These are phyloP conservation scores for Marronus borbonicus DNA, from an alignment of 2,888 invertebrate genomes.

Conservation along the genomic window DNA sequence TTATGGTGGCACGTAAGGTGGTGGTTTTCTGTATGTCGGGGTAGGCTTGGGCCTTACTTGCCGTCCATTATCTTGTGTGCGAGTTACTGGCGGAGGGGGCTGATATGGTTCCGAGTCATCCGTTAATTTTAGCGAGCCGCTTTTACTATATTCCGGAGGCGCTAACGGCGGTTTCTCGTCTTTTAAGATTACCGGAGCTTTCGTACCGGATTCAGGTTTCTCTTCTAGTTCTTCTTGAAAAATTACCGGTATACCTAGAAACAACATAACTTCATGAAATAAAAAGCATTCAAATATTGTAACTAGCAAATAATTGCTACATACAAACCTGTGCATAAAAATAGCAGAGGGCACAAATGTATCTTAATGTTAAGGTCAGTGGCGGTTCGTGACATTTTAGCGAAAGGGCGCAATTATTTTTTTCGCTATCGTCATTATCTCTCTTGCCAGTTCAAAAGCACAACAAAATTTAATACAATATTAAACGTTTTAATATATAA, in stretches of 20 bases:
- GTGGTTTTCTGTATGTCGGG: slow-evolving; percentile 94
- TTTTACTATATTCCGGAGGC: slow-evolving; percentile 82
- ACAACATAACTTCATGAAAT: too few species aligned
- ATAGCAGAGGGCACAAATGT: too few species aligned
- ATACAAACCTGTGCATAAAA: too few species aligned
- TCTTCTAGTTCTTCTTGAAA: slow-evolving; percentile 98
- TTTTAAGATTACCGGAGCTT: slow-evolving; percentile 93
- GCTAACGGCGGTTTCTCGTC: slow-evolving; percentile 95
- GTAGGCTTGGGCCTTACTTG: slow-evolving; percentile 87
- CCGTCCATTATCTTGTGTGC: slow-evolving; percentile 80
- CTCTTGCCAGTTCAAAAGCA: too few species aligned
- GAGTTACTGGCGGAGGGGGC: slow-evolving; percentile 89
- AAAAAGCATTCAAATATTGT: not conserved
- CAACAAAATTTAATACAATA: too few species aligned
- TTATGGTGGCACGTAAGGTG: slow-evolving; percentile 98
- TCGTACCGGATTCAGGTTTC: slow-evolving; percentile 90
- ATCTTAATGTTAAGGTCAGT: too few species aligned
- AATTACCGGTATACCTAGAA: slow-evolving; percentile 89
- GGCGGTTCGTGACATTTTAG: too few species aligned
- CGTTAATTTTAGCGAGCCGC: slow-evolving; percentile 67
- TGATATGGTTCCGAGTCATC: slow-evolving; percentile 86
- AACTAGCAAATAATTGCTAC: not conserved
- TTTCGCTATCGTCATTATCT: too few species aligned
- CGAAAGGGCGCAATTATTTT: too few species aligned
- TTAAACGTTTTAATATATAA: too few species aligned